Evolutionary conservation across 2,888 invertebrate genomes (phyloP).

Genomic region (Lysandra bellargus): DNA sequence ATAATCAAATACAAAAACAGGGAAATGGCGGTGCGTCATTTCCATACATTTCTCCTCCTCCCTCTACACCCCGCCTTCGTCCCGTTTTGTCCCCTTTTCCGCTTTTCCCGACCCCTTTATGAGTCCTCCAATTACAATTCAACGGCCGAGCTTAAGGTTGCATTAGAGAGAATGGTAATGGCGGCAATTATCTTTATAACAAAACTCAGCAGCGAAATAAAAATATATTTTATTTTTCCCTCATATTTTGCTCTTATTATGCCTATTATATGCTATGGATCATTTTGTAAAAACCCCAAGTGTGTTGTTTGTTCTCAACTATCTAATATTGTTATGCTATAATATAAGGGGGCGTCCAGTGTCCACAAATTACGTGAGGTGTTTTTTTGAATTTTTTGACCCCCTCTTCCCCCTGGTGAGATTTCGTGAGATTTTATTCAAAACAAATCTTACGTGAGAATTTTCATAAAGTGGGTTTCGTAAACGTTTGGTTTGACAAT

Average conservation of each 20-base stretch:
- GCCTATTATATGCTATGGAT: not conserved
- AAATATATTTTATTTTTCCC: conserved; percentile 33
- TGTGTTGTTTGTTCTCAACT: not conserved
- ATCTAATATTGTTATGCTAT: too few relatives aligned
- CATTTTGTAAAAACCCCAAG: not conserved
- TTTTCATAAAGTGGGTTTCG: too few relatives aligned
- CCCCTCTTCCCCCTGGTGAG: too few relatives aligned
- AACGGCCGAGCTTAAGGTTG: conserved; percentile 73
- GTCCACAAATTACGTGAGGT: too few relatives aligned
- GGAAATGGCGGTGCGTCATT: conserved; percentile 80
- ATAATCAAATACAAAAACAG: conserved; percentile 81
- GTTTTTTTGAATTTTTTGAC: too few relatives aligned
- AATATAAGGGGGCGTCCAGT: too few relatives aligned
- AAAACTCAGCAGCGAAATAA: conserved; percentile 37
- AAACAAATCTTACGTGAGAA: too few relatives aligned
- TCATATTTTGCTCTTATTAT: conserved; percentile 9
- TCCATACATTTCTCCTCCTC: conserved; percentile 71
- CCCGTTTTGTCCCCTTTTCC: conserved; percentile 63
- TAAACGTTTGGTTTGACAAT: too few relatives aligned
- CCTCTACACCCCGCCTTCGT: conserved; percentile 56
- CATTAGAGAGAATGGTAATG: conserved; percentile 58
- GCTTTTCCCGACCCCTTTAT: conserved; percentile 72
- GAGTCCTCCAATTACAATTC: conserved; percentile 76
- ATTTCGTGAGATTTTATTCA: too few relatives aligned
- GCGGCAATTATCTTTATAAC: conserved; percentile 50